Base-by-base conservation (phyloP, 2,888 invertebrate genomes). In the Saturnia japonica region DNA sequence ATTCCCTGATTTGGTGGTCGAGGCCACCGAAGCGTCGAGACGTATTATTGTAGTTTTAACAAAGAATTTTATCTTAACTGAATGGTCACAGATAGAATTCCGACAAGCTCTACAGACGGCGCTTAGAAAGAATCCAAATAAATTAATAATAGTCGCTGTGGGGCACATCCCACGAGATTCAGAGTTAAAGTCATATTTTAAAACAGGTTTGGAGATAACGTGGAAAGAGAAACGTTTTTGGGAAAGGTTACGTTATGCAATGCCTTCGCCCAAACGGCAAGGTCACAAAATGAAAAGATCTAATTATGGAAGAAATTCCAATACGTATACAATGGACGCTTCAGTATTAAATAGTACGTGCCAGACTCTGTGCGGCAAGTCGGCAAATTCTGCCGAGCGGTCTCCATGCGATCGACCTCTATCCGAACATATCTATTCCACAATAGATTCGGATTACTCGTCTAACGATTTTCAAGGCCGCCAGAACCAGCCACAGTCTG, bases 171-270 rank as follows among this genome's bases (percentile, higher is more conserved):
- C 97, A 84, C 95, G 97, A 78, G 98, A 98, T 86, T 96, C 97
- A 70, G 98, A 98, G 85, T 94, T 99, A 76, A 95, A 97, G 87
- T 97, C 98, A 72, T 98, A 98, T 88, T 95, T 99, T 75, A 97
- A 98, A 91, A 97, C 97, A 75, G 97, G 97, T 88, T 97, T 97
- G 75, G 95, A 97, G 79, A 96, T 99, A 82, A 95, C 97, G 80
- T 97, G 97, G 96, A 97, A 97, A 85, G 98, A 99, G 92, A 97
- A 97, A 86, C 95, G 98, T 82, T 99, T 99, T 94, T 99, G 99
- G 98, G 98, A 98, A 88, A 96, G 98, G 87, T 95, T 99, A 82
- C 96, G 97, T 80, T 98, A 97, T 88, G 97, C 97, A 74, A 96
- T 99, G 95, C 98, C 98, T 73, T 96, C 96, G 80, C 96, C 96